phyloP scores from a whole-genome alignment of 2,797 vertebrate species.

The Arrhamphus sclerolepis region DNA sequence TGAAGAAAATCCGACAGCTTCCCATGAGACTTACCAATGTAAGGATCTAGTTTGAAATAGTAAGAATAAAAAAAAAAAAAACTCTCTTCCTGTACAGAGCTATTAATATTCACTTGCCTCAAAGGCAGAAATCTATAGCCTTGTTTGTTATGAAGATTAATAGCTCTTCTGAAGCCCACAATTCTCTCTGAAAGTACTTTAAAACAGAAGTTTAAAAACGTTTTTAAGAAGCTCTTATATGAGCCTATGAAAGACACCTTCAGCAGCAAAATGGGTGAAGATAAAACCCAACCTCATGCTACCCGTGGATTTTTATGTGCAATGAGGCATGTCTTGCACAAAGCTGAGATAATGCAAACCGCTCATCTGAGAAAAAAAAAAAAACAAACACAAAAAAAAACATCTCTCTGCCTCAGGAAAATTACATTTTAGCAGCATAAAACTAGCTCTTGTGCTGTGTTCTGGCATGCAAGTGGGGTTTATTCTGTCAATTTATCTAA shows the following conservation, averaged over 20 bases:
- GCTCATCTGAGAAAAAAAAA: constrained; percentile 11
- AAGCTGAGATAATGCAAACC: constrained; percentile 3
- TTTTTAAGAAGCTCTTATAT: constrained; percentile 2
- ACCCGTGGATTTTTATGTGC: not conserved
- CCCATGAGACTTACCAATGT: not conserved
- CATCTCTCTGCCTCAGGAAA: not conserved
- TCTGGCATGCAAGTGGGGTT: not conserved
- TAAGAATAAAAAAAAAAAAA: too few relatives aligned
- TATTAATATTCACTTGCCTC: too few relatives aligned
- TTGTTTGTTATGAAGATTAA: not conserved
- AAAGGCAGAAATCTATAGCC: not conserved
- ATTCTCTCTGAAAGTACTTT: too few relatives aligned
- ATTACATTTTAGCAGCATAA: not conserved
- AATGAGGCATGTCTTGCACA: not conserved
- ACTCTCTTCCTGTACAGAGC: not conserved
- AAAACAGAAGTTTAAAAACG: too few relatives aligned
- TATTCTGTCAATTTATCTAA: constrained; percentile 5
- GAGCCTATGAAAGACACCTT: not conserved
- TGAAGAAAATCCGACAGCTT: constrained; percentile 13
- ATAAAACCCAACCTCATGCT: not conserved
- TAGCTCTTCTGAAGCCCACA: not conserved
- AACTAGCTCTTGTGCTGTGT: not conserved
- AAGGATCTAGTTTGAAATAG: constrained; percentile 2
- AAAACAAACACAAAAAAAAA: too few relatives aligned
- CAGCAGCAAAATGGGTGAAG: not conserved